Base-by-base conservation (phyloP, 1,140 invertebrate species). In the Protaetia brevitarsis region DNA sequence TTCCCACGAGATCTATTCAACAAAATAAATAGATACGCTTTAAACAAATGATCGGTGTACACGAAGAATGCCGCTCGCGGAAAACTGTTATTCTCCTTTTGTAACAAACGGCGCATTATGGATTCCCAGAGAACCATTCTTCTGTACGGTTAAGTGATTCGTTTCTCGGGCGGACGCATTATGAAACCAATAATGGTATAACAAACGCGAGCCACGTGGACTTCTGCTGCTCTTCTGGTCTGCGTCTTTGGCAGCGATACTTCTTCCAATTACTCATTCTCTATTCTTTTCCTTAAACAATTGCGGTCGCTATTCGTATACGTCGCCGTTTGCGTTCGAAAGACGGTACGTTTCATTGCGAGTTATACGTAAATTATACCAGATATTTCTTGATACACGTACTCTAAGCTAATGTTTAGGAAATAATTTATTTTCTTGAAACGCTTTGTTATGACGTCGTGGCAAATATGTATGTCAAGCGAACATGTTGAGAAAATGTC, bases 161-260 rank as follows among this genome's bases (percentile, higher is more conserved):
- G 41, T 51, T 51, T 51, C 41, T 51, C 41, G 2, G 41, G 19
- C 41, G 41, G 41, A 51, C 41, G 7, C 41, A 51, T 51, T 51
- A 51, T 51, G 41, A 51, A 51, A 51, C 41, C 41, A 51, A 51
- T 51, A 51, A 51, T 51, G 41, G 41, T 10, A 51, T 51, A 51
- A 51, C 41, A 51, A 51, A 51, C 41, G 26, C 19, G 41, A 51
- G 41, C 41, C 41, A 51, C 41, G 41, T 51, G 41, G 41, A 51
- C 10, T 51, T 5, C n/a, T 23, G 21, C 5, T 23, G 10, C 41
- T 51, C 26, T 51, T 10, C 41, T 51, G 41, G 41, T 51, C 41
- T 23, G 41, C 26, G 16, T 51, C 41, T 51, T 51, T 51, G 16
- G 41, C 41, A 51, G 41, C 41, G 19, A 51, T 51, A n/a, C n/a